Evolutionary conservation across 1,140 invertebrate species (phyloP), one percentile per base, ranked within the genome.

Genomic region (Venturia canescens): DNA sequence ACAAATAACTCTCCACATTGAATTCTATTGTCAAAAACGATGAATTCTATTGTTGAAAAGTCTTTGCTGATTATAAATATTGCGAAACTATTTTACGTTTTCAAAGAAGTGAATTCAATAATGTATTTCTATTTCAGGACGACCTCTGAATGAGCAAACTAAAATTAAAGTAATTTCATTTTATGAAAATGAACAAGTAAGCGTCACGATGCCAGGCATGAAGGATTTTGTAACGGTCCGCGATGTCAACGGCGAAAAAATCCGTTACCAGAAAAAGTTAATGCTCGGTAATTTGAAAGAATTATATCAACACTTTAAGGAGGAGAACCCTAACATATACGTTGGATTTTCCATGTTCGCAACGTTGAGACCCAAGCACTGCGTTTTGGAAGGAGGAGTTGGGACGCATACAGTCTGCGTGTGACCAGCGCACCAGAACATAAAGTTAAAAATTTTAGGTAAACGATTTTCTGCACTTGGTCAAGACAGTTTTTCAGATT

Each of bases 201-300:
- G 70, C 44, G 67, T 63, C 21, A 16, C 44, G 31, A 60, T 83
- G 78, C 78, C 78, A 26, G 78, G 78, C 63, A 83, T 71, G 71
- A 82, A 82, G 76, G 78, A 82, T 60, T 79, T 67, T 26, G 57
- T 80, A 57, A 74, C 78, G 26, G 60, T 83, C 38, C 60, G 79
- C 27, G 70, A 78, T 38, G 44, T n/a, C 34, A 72, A 83, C 48
- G 82, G 72, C 21, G 31, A 80, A 38, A 66, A 78, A 80, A n/a
- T 78, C 11, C 78, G 78, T 23, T 13, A 71, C 34, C 78, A 83
- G 67, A 83, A 83, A 80, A 71, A 50, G 21, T 26, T 80, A 29
- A 57, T 77, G 23, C 23, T 82, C 4, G 57, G 50, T 16, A 82
- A 82, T 76, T 79, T 82, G 18, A 79, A 74, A 82, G 69, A 82